Evolutionary conservation across 1,140 invertebrate genomes (phyloP).

Genomic region (Aphidius ervi): DNA sequence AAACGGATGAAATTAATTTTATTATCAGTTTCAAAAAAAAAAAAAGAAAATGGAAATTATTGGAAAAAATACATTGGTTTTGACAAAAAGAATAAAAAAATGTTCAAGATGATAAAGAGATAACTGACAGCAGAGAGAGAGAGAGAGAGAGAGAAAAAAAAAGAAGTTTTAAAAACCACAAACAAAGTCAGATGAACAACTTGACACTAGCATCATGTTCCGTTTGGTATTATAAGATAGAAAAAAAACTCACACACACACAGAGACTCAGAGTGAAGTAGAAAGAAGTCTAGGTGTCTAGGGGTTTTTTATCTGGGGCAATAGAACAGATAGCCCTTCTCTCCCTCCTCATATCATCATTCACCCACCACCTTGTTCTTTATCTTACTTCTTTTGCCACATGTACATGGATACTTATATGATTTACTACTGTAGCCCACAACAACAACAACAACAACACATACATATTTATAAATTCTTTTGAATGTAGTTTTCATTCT

Average conservation of each 20-base stretch:
- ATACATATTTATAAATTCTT: no score
- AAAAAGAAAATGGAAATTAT: not conserved
- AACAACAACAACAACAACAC: no score
- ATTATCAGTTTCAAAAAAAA: not conserved
- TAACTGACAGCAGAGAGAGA: not conserved
- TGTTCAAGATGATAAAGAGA: not conserved
- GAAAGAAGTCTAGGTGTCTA: slow-evolving; percentile 1
- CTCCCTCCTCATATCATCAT: slow-evolving; percentile 5
- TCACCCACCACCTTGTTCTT: not conserved
- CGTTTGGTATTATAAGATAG: slow-evolving; percentile 18
- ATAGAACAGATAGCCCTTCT: slow-evolving; percentile 28
- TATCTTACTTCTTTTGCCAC: not conserved
- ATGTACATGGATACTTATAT: no score
- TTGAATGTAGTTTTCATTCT: no score
- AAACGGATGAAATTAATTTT: not conserved
- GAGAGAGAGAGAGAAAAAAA: not conserved
- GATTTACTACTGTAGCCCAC: no score
- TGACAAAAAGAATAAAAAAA: not conserved
- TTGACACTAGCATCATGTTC: not conserved
- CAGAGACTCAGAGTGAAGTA: not conserved
- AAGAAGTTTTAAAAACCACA: not conserved
- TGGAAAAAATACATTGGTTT: no score
- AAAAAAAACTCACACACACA: slow-evolving; percentile 8
- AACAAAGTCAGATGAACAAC: not conserved
- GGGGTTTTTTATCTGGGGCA: slow-evolving; percentile 32